Conservation (phyloP, 1,140 invertebrate species). For the Stenopsyche tienmushanensis region DNA sequence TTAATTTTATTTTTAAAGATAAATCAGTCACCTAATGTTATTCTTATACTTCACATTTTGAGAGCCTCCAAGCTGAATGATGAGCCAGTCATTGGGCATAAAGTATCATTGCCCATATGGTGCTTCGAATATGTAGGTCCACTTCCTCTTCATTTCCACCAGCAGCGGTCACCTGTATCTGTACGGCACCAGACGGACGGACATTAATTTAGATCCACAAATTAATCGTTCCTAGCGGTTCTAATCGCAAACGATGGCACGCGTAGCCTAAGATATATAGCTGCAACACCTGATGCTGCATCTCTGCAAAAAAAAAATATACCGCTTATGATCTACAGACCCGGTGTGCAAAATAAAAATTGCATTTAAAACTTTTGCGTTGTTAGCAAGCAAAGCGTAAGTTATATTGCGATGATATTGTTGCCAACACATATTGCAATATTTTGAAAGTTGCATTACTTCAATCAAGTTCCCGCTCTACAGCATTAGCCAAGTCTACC, state of each 20-base stretch:
- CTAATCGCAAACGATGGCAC: constrained; percentile 18
- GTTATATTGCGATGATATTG: background rate
- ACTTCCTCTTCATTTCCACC: background rate
- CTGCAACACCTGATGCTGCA: constrained; percentile 24
- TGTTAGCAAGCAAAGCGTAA: too few species aligned
- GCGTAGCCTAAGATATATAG: constrained; percentile 17
- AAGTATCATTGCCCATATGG: constrained; percentile 37
- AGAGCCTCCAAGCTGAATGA: constrained; percentile 23
- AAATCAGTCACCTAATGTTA: too few species aligned
- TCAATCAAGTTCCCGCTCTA: too few species aligned
- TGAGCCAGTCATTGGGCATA: constrained; percentile 19
- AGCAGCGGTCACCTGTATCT: constrained; percentile 34
- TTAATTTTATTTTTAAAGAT: background rate
- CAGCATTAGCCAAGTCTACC: too few species aligned
- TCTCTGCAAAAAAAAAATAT: background rate
- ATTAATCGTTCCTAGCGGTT: constrained; percentile 20
- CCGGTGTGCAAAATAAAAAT: too few species aligned
- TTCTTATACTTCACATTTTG: constrained; percentile 16
- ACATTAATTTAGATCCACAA: background rate
- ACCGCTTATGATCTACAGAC: background rate
- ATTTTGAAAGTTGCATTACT: background rate
- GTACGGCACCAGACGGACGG: constrained; percentile 10
- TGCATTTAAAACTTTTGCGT: too few species aligned
- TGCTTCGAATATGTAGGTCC: constrained; percentile 18
- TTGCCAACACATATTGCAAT: background rate